These are phyloP conservation scores for Aptenodytes patagonicus DNA, from an alignment of 2,113 vertebrate genomes.

Conservation along the genomic window DNA sequence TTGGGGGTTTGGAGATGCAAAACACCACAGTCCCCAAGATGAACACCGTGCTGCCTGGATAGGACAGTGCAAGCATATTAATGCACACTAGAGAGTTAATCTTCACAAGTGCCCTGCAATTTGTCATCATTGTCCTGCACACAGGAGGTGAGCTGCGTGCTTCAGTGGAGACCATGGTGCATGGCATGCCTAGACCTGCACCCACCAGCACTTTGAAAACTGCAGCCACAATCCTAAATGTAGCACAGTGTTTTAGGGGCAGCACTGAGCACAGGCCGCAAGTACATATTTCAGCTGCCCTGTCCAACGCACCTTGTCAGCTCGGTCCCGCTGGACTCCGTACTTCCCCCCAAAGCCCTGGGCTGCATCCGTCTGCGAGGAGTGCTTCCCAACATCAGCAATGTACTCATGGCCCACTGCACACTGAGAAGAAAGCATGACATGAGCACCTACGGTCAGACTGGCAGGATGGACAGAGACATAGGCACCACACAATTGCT, in stretches of 20 bases:
- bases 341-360: conserved; percentile 93
- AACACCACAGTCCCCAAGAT: not conserved
- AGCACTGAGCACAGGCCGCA: not conserved
- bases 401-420: conserved; percentile 89
- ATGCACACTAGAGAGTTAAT: not conserved
- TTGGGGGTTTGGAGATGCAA: not conserved
- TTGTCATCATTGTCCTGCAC: not conserved
- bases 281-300: rapidly evolving
- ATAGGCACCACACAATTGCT: not conserved
- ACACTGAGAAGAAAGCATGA: conserved; percentile 67
- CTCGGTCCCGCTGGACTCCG: conserved; percentile 88
- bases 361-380: conserved; percentile 91
- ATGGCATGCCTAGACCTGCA: not conserved
- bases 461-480: not conserved
- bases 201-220: not conserved
- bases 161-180: rapidly evolving
- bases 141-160: not conserved
- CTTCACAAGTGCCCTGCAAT: not conserved
- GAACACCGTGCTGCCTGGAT: not conserved
- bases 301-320: conserved; percentile 83
- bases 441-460: rapidly evolving
- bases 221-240: not conserved
- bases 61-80: not conserved
- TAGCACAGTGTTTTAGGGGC: not conserved
- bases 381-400: conserved; percentile 85